These are phyloP conservation scores for Sminthurinus signatus DNA, from an alignment of 1,140 invertebrate genomes.

Conservation along the genomic window DNA sequence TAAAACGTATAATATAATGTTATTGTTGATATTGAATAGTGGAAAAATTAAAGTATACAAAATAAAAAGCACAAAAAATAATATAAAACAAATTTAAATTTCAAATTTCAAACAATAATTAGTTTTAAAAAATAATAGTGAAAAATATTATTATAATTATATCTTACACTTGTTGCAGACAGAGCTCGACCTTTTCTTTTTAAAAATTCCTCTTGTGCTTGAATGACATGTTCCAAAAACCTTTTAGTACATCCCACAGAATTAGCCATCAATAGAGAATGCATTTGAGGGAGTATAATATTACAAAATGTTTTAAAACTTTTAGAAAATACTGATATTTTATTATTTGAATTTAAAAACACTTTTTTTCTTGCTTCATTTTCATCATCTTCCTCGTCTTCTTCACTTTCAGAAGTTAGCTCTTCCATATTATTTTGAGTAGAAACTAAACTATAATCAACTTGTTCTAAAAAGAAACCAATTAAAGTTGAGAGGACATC, in stretches of 20 bases:
- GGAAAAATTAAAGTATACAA: no score
- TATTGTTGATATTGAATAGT: no score
- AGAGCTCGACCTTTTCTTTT: neutral
- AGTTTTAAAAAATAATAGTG: neutral
- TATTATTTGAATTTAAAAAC: no score
- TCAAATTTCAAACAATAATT: no score
- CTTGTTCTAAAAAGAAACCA: neutral
- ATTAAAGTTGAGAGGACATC: slow-evolving; percentile 1
- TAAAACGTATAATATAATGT: neutral
- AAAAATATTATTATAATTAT: neutral
- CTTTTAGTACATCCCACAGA: slow-evolving; percentile 12
- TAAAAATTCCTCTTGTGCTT: neutral
- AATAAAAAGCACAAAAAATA: neutral
- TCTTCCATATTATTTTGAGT: neutral
- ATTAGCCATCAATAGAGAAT: slow-evolving; percentile 1
- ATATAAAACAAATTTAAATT: no score
- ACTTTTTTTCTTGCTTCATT: neutral
- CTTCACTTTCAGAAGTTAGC: no score
- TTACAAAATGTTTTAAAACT: neutral
- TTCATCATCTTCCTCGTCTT: no score
- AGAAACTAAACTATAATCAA: slow-evolving; percentile 1
- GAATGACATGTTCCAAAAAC: neutral
- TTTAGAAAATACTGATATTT: slow-evolving; percentile 1
- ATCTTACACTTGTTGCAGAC: neutral
- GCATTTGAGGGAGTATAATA: neutral